These are phyloP conservation scores for Dendrocincla tyrannina DNA, from an alignment of 2,797 vertebrate species.

Conservation along the genomic window DNA sequence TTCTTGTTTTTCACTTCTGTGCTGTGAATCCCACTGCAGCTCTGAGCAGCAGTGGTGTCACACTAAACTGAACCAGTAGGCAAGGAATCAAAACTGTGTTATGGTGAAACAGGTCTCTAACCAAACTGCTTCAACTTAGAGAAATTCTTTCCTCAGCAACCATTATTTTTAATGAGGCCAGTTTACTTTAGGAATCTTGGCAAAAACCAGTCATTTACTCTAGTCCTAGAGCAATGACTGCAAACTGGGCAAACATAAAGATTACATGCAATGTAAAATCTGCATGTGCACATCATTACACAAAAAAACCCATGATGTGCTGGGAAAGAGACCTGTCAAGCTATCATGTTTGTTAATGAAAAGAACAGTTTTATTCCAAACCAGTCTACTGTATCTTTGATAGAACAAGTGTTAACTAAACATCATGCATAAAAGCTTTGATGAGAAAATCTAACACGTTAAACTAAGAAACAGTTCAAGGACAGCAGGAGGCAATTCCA, in stretches of 20 bases:
- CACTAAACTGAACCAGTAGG: slow-evolving; percentile 32
- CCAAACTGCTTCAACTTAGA: slow-evolving; percentile 23
- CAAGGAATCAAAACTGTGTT: slow-evolving; percentile 44
- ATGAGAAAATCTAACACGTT: slow-evolving; percentile 76
- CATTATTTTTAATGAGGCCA: slow-evolving; percentile 73
- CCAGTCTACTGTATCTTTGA: slow-evolving; percentile 59
- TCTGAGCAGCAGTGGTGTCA: slow-evolving; percentile 28
- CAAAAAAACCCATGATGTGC: slow-evolving; percentile 11
- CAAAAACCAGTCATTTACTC: slow-evolving; percentile 64
- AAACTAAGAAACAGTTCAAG: slow-evolving; percentile 70
- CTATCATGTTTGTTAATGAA: slow-evolving; percentile 58
- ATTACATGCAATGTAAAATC: slow-evolving; percentile 66
- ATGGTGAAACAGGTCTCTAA: slow-evolving; percentile 33
- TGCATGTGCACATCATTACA: slow-evolving; percentile 66
- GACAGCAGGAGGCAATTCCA: slow-evolving; percentile 78
- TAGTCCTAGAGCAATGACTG: slow-evolving; percentile 65
- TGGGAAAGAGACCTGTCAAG: slow-evolving; percentile 35
- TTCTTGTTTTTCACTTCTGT: slow-evolving; percentile 40
- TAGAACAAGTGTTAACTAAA: slow-evolving; percentile 65
- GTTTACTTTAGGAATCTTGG: slow-evolving; percentile 67
- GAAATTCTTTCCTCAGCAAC: slow-evolving; percentile 25
- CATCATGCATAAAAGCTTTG: slow-evolving; percentile 66
- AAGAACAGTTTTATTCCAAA: slow-evolving; percentile 62
- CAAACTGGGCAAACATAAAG: slow-evolving; percentile 50
- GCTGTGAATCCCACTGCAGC: slow-evolving; percentile 36